Percentiles rank a stretch among this genome's conserved stretches.
phyloP scores from a whole-genome alignment of 35 echinoderm and acorn worm species.

The Lytechinus pictus region DNA sequence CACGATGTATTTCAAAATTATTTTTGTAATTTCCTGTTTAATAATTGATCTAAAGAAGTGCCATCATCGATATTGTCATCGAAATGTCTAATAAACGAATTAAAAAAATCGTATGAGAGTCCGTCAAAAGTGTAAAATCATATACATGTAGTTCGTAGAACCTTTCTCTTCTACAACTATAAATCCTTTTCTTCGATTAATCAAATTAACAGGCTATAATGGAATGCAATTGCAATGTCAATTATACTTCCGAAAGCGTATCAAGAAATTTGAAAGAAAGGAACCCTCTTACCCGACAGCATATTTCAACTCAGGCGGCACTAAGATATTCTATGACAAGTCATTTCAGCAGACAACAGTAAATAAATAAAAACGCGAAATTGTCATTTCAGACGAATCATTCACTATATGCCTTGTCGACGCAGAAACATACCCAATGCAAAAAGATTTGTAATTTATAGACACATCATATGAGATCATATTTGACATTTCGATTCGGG shows the following conservation, averaged over 20 bases:
- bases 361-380: background rate
- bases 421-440: background rate
- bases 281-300: background rate
- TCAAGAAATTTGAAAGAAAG: background rate
- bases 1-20: too few relatives aligned
- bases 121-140: too few relatives aligned
- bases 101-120: too few relatives aligned
- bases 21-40: too few relatives aligned
- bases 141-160: too few relatives aligned
- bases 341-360: background rate
- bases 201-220: too few relatives aligned
- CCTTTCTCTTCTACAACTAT: too few relatives aligned
- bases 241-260: background rate
- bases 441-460: background rate
- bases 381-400: background rate
- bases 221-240: background rate
- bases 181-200: too few relatives aligned
- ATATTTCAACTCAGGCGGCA: background rate
- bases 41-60: too few relatives aligned
- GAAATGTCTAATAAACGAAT: too few relatives aligned
- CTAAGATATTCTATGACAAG: background rate
- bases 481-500: conserved; percentile 2
- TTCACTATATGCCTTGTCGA: background rate
- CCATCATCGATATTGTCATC: too few relatives aligned
- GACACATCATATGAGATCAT: background rate